Base-by-base conservation (phyloP, 2,888 invertebrate species). In the Aquatica leii region DNA sequence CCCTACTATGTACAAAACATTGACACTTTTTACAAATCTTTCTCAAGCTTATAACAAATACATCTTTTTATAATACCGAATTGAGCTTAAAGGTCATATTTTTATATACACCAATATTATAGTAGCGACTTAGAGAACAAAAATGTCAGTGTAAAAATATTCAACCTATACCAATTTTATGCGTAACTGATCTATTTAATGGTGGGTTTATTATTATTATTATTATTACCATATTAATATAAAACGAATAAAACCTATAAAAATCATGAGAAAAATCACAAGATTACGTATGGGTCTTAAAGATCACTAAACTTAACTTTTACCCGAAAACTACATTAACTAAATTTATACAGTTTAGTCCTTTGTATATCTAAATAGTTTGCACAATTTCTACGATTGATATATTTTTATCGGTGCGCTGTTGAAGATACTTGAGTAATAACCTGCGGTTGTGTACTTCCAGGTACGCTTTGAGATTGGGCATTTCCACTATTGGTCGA, bases 401-500 rank as follows among this genome's bases (percentile, higher is more conserved):
- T 18, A 9, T 18, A 14, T 55, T 61, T 78, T 82, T 82, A 82
- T 82, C 82, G 82, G 72, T 82, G 82, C 31, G 81, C 77, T 71
- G 81, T 78, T 57, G 81, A 68, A 81, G 79, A 62, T 67, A 74
- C 60, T 63, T 75, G 62, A 76, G 71, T 65, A 77, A 78, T 68
- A 69, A 66, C 69, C 57, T 75, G 77, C 50, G 77, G 76, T 55
- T 80, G 76, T 17, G 76, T 75, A 65, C 81, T 81, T 62, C 79
- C 79, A 68, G 81, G 81, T 1, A 85, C 84, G 71, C 85, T 83
- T 63, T 86, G 82, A 74, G 83, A 74, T 40, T 82, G 82, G 37
- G 83, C 83, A 60, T 82, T 84, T 70, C 83, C 84, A 51, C 87
- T 87, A 46, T 86, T 85, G 56, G 94, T 92, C 18, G 94, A 93